phyloP scores from a whole-genome alignment of 2,797 vertebrate species.

The Halcyon badia region DNA sequence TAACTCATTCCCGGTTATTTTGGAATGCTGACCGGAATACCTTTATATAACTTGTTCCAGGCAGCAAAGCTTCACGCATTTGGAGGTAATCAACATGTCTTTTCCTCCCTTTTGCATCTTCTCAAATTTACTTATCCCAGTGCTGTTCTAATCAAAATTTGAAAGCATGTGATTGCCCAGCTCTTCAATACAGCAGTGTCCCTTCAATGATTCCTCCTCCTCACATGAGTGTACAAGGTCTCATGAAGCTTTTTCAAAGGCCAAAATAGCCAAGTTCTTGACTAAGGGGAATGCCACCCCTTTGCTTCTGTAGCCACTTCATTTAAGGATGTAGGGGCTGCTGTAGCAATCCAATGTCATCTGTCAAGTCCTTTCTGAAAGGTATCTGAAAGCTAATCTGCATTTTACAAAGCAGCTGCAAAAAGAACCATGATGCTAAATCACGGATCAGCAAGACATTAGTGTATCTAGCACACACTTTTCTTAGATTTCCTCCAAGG shows the following conservation, averaged over 20 bases:
- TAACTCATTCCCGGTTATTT: background rate
- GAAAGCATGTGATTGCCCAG: background rate
- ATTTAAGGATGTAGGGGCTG: background rate
- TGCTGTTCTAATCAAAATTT: background rate
- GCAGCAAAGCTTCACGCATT: background rate
- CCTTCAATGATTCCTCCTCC: background rate
- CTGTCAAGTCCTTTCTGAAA: background rate
- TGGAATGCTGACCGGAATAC: background rate
- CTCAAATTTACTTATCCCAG: background rate
- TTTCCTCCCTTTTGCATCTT: background rate
- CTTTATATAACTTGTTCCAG: background rate
- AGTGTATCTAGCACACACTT: background rate
- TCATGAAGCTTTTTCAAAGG: background rate
- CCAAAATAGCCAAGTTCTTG: background rate
- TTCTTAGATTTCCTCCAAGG: background rate
- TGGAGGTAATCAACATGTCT: background rate
- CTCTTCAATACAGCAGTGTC: background rate
- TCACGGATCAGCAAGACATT: background rate
- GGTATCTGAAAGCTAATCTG: background rate
- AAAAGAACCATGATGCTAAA: background rate
- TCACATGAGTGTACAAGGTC: background rate
- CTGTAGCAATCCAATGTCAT: background rate
- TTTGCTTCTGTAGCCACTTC: background rate
- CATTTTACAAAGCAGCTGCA: conserved; percentile 12
- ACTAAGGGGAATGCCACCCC: background rate